Evolutionary conservation across 2,888 invertebrate genomes (phyloP).

Genomic region (Melanostoma mellinum): DNA sequence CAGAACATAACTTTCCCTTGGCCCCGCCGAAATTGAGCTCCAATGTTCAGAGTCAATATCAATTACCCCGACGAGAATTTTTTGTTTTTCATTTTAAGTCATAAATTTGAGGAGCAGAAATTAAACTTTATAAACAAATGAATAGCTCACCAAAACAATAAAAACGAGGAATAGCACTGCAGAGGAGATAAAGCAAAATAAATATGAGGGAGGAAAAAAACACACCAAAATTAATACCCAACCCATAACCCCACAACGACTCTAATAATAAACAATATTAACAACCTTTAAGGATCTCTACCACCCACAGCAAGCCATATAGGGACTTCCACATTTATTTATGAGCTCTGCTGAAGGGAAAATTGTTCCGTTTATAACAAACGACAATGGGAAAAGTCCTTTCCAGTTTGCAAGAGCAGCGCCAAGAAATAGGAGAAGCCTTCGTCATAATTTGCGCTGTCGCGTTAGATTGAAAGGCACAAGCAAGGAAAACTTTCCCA

Average conservation of each 20-base stretch:
- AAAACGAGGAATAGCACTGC: conserved; percentile 30
- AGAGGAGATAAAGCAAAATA: conserved; percentile 37
- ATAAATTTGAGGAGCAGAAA: too few relatives aligned
- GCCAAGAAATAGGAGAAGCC: conserved; percentile 56
- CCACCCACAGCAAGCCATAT: not conserved
- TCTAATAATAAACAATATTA: conserved; percentile 62
- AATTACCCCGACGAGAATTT: too few relatives aligned
- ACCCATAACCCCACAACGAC: conserved; percentile 50
- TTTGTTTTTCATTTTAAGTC: too few relatives aligned
- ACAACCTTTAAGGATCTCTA: conserved; percentile 45
- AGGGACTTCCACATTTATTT: conserved; percentile 46
- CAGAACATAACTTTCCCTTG: too few relatives aligned
- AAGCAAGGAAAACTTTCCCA: conserved; percentile 52
- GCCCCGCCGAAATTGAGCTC: too few relatives aligned
- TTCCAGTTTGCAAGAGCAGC: conserved; percentile 31
- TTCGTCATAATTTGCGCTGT: conserved; percentile 71
- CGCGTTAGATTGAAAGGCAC: conserved; percentile 67
- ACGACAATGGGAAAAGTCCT: conserved; percentile 60
- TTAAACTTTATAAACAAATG: conserved; percentile 25
- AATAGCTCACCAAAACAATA: conserved; percentile 43
- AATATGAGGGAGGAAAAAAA: not conserved
- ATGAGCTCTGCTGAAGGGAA: conserved; percentile 47
- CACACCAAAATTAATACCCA: conserved; percentile 50
- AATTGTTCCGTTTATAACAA: conserved; percentile 46
- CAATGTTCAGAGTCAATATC: too few relatives aligned